Evolutionary conservation across 2,113 vertebrate species (phyloP).

Genomic region (Stegostoma tigrinum): DNA sequence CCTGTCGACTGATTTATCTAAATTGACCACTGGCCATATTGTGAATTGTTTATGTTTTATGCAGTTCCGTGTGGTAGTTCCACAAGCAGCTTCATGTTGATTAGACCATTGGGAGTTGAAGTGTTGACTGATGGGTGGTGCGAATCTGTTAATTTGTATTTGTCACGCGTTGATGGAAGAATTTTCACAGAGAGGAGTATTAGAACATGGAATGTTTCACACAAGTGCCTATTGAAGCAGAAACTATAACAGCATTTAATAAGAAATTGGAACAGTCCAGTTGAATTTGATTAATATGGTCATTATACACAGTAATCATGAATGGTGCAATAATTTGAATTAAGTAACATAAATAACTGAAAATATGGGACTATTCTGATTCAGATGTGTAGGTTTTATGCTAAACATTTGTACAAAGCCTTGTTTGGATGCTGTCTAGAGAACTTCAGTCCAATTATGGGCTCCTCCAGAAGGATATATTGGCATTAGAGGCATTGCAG

Average conservation of each 20-base stretch:
- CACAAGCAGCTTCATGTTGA: neutral
- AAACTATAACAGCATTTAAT: neutral
- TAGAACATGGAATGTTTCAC: neutral
- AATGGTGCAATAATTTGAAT: neutral
- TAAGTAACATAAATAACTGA: neutral
- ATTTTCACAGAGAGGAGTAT: neutral
- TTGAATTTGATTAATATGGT: neutral
- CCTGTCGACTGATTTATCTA: neutral
- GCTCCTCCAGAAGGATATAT: neutral
- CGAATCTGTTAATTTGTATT: slow-evolving; percentile 18
- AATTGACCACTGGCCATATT: neutral
- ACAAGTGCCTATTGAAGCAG: neutral
- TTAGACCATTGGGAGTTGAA: neutral
- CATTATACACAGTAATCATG: neutral
- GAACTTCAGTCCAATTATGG: neutral
- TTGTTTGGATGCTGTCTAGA: neutral
- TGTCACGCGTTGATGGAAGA: neutral
- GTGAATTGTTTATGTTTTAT: neutral
- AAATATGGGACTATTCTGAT: neutral
- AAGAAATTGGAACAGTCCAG: neutral
- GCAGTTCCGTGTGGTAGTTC: neutral
- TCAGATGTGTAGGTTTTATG: neutral
- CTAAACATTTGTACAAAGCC: neutral
- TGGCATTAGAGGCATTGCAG: neutral
- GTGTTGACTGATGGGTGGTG: neutral